Conservation (phyloP, 30 jellyfish, hydroid and myxozoan genomes). For the Haliclystus octoradiatus region DNA sequence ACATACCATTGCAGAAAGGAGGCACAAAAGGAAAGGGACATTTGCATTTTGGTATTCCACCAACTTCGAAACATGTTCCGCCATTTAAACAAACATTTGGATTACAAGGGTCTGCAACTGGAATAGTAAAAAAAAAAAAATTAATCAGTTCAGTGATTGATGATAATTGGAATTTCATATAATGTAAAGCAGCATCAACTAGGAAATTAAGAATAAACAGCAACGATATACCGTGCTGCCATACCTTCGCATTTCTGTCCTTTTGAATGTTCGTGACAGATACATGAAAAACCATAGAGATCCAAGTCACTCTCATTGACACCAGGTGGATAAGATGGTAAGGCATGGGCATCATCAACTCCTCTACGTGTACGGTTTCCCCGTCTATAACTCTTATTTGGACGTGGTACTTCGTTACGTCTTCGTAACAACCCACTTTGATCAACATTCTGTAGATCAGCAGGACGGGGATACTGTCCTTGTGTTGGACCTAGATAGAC, state of each 20-base stretch:
- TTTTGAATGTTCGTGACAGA: slow-evolving; percentile 67
- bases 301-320: slow-evolving; percentile 46
- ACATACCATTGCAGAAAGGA: slow-evolving; percentile 69
- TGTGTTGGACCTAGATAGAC: not conserved
- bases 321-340: slow-evolving; percentile 21
- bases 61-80: slow-evolving; percentile 57
- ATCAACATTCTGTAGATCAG: not conserved
- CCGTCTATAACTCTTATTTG: not conserved
- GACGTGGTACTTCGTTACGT: not conserved
- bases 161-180: not conserved
- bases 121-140: slow-evolving; percentile 2
- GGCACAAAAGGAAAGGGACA: slow-evolving; percentile 73
- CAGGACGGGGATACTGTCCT: not conserved
- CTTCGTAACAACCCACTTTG: not conserved
- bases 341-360: not conserved
- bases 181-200: not conserved
- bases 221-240: too few species aligned
- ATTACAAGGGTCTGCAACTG: slow-evolving; percentile 73
- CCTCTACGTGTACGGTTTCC: too few species aligned
- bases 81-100: slow-evolving; percentile 82
- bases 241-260: slow-evolving; percentile 83
- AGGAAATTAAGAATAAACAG: not conserved
- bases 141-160: not conserved
- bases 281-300: slow-evolving; percentile 72
- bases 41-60: slow-evolving; percentile 74